Conservation (phyloP, 1,140 invertebrate genomes). For the Lasioglossum baleicum region DNA sequence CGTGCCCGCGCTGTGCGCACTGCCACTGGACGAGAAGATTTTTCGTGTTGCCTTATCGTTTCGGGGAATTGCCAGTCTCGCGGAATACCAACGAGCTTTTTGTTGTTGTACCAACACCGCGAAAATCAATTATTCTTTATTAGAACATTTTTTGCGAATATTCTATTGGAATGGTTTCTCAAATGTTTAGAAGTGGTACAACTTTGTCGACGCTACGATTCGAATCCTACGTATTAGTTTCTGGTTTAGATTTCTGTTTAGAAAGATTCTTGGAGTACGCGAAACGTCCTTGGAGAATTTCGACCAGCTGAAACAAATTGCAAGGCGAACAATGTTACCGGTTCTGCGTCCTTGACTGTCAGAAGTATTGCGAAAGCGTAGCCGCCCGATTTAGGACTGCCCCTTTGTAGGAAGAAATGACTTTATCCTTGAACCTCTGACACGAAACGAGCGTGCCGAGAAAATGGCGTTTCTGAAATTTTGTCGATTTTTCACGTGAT, state of each 20-base stretch:
- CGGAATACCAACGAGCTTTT: too few species aligned
- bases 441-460: constrained; percentile 6
- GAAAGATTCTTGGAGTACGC: neutral
- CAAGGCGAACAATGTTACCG: constrained; percentile 30
- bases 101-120: too few species aligned
- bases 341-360: constrained; percentile 44
- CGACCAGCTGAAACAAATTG: constrained; percentile 10
- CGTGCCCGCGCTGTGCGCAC: neutral
- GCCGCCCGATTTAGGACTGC: constrained; percentile 36
- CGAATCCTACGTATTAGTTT: neutral
- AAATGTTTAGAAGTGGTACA: too few species aligned
- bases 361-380: constrained; percentile 40
- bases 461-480: neutral
- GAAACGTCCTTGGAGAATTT: constrained; percentile 12
- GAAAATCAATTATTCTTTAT: too few species aligned
- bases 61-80: neutral
- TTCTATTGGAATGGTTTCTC: too few species aligned
- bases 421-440: constrained; percentile 45
- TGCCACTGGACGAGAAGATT: too few species aligned
- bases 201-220: too few species aligned
- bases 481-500: neutral
- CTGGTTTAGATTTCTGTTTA: neutral
- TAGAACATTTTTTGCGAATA: too few species aligned
- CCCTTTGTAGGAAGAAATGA: constrained; percentile 32
- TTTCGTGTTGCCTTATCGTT: neutral